Base-by-base conservation (phyloP, 2,113 vertebrate genomes). In the Regulus satrapa region DNA sequence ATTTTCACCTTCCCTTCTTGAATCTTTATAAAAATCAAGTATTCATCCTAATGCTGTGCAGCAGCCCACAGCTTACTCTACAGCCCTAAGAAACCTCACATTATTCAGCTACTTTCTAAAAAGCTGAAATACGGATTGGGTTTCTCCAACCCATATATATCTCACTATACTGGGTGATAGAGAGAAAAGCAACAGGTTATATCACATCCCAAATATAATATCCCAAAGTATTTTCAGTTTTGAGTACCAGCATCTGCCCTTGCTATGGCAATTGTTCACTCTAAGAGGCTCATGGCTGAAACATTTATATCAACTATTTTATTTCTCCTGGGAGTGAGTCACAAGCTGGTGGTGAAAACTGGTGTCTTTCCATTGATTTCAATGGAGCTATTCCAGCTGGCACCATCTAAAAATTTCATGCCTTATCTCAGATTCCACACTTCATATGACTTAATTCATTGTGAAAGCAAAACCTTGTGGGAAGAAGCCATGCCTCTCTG, bases 351-450 rank as follows among this genome's bases (percentile, higher is more conserved):
- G 24, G 55, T 62, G 28, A 76, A 90, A 85, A 38, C 10, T 36
- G 7, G 19, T 54, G 19, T 66, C 31, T 73, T 93, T 66, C 55
- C 10, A 16, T 21, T 85, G 58, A 85, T 88, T 95, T 77, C 82
- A 76, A 76, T 58, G 62, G 49, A 92, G 20, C 5, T 63, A 14
- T 55, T 81, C 68, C 79, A 92, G 68, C 36, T 90, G 72, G 63
- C 63, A 81, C 51, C 29, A 69, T 31, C 63, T 93, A 58, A 88
- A 93, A 96, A 51, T 91, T 62, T 96, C 55, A 88, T 83, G 43
- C 46, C 15, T 84, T 88, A 12, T 80, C 72, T 95, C 55, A 69
- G 19, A 90, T 90, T 76, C 75, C 55, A 73, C 67, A 77, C 14
- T 85, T 89, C 32, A 31, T 66, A 64, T 38, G 26, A 85, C 32